phyloP scores from a whole-genome alignment of 2,113 vertebrate genomes.

The Thymallus thymallus region DNA sequence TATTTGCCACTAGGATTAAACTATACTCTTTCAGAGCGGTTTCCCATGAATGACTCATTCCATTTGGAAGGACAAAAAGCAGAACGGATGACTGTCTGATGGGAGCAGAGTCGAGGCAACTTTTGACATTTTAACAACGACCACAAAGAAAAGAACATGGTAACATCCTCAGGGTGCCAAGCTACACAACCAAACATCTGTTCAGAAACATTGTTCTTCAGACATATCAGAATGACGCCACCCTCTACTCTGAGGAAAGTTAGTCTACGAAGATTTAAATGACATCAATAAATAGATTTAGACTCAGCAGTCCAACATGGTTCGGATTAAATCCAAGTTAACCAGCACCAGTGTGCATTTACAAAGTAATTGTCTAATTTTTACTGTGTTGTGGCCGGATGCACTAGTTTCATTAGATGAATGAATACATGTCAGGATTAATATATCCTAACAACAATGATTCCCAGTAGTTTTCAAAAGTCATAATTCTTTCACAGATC shows the following conservation, averaged over 20 bases:
- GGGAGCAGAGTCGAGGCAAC: background rate
- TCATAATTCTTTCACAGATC: background rate
- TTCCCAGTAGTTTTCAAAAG: background rate
- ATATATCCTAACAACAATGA: background rate
- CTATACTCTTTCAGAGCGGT: background rate
- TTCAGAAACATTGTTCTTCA: background rate
- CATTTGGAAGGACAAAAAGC: background rate
- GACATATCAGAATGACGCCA: background rate
- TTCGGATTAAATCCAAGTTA: background rate
- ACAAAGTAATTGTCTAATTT: background rate
- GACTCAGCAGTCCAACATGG: background rate
- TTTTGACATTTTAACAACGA: background rate
- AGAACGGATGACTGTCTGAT: background rate
- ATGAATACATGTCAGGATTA: too few relatives aligned
- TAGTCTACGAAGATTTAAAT: background rate
- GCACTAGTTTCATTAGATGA: background rate
- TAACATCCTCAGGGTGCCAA: background rate
- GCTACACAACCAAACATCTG: background rate
- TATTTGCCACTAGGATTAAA: background rate
- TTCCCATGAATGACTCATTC: background rate
- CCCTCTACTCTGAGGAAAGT: background rate
- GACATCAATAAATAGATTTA: slow-evolving; percentile 21
- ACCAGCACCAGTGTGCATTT: background rate
- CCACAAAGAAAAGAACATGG: background rate
- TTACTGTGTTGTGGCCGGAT: background rate